Base-by-base conservation (phyloP, 1,140 invertebrate species). In the Trialeurodes vaporariorum region DNA sequence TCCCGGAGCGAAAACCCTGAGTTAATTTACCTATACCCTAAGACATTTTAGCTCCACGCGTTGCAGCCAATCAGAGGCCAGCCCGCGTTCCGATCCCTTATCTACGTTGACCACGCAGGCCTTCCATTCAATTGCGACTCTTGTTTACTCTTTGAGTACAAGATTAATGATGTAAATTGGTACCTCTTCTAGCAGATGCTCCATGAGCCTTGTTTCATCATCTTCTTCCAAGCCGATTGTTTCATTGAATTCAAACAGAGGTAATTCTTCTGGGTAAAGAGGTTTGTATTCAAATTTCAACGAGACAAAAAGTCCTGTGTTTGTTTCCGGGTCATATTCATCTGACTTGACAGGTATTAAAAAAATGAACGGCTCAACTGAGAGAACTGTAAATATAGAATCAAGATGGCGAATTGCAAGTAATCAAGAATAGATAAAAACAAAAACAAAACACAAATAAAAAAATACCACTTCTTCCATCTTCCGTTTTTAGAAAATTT, bases 211-310 rank as follows among this genome's bases (percentile, higher is more conserved):
- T 72, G 85, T 76, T 73, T 85, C 82, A 70, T 89, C 85, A 27
- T 81, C 79, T 69, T 91, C 86, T 61, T 89, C 86, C 68, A 95
- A 85, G 78, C 93, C 92, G 71, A 90, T 87, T 49, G 82, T 76
- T 27, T 91, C 86, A 64, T 86, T 84, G 65, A 96, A 86, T 75
- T 91, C 87, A 70, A 96, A 85, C 25, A 86, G 67, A 5, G 92
- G 88, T 11, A 86, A 79, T 73, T 91, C 90, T 75, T 97, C 94
- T 2, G 94, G 94, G 80, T 97, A 98, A 70, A 86, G 90, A 58
- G 83, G 73, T 21, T 91, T 91, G 71, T 94, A 94, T 24, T 87
- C 88, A 75, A 97, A 94, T 71, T 88, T 69, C 94, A 78, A 69
- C 83, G 58, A 65, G 61, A 65, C 76, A 26, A 68, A 59, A 25